phyloP scores from a whole-genome alignment of 2,888 invertebrate genomes.

The Copidosoma aretas region DNA sequence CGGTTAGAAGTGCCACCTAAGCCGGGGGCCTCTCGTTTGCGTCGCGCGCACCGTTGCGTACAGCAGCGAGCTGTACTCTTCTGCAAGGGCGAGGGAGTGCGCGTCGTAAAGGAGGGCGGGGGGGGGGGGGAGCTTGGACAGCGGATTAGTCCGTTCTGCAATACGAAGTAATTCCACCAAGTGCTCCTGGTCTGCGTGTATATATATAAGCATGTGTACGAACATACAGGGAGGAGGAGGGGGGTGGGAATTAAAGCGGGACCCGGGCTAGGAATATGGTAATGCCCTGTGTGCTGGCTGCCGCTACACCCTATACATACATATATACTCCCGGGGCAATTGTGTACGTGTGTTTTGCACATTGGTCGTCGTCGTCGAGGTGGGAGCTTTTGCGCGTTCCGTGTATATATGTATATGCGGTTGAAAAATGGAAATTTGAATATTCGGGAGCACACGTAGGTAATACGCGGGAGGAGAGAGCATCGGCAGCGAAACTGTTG shows the following conservation, averaged over 20 bases:
- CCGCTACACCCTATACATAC: background rate
- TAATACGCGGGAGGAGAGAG: too few relatives aligned
- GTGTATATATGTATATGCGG: background rate
- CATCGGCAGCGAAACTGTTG: too few relatives aligned
- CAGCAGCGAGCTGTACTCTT: too few relatives aligned
- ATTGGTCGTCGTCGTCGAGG: background rate
- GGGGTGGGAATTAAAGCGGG: slow-evolving; percentile 32
- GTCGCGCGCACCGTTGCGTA: slow-evolving; percentile 13
- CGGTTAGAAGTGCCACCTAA: slow-evolving; percentile 24
- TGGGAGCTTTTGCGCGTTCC: background rate
- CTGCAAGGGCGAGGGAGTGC: background rate
- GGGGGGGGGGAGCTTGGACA: slow-evolving; percentile 28
- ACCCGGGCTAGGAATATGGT: slow-evolving; percentile 32
- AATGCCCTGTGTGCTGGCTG: slow-evolving; percentile 18
- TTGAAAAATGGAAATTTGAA: background rate
- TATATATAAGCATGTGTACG: slow-evolving; percentile 33
- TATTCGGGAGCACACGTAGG: too few relatives aligned
- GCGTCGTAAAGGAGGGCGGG: slow-evolving; percentile 1
- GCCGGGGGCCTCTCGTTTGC: slow-evolving; percentile 7
- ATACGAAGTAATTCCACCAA: slow-evolving; percentile 44
- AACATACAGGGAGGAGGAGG: background rate
- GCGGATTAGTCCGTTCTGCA: slow-evolving; percentile 39
- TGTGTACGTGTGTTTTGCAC: background rate
- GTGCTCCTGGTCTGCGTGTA: slow-evolving; percentile 3
- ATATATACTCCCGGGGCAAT: background rate